A percentile compares a stretch with the other conserved stretches of the same genome.
These are phyloP conservation scores for Mastigias papua DNA, from an alignment of 30 jellyfish, hydroid and myxozoan genomes.

Conservation along the genomic window DNA sequence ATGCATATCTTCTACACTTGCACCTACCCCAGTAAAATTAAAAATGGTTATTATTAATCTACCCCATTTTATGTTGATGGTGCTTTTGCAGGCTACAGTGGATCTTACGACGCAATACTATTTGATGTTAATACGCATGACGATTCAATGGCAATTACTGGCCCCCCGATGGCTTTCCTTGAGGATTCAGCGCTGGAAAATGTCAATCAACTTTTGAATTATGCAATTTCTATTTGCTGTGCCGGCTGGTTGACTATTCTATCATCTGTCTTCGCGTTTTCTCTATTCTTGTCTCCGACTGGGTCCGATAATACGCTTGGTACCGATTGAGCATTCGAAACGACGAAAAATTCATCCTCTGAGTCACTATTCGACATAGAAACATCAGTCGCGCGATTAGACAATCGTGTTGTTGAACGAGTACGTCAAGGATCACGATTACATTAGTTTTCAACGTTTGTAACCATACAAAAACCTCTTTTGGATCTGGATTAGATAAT, in stretches of 20 bases:
- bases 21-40: too few species aligned
- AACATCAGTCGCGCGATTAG: too few species aligned
- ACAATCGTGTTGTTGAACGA: too few species aligned
- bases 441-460: too few species aligned
- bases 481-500: too few species aligned
- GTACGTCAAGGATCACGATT: too few species aligned
- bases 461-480: too few species aligned
- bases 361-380: background rate
- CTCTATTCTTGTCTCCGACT: background rate
- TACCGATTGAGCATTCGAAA: background rate
- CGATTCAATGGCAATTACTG: conserved; percentile 36
- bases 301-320: background rate
- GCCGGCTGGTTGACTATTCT: background rate
- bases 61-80: background rate
- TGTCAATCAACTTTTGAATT: conserved; percentile 19
- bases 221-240: background rate
- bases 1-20: conserved; percentile 1
- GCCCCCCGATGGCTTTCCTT: conserved; percentile 50
- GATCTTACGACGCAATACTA: conserved; percentile 15
- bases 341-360: background rate
- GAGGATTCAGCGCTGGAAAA: conserved; percentile 24
- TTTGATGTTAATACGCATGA: conserved; percentile 49
- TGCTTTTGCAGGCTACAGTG: background rate
- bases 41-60: too few species aligned
- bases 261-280: background rate